phyloP scores from a whole-genome alignment of 1,140 invertebrate species.

The Pachyrhynchus sulphureomaculatus region DNA sequence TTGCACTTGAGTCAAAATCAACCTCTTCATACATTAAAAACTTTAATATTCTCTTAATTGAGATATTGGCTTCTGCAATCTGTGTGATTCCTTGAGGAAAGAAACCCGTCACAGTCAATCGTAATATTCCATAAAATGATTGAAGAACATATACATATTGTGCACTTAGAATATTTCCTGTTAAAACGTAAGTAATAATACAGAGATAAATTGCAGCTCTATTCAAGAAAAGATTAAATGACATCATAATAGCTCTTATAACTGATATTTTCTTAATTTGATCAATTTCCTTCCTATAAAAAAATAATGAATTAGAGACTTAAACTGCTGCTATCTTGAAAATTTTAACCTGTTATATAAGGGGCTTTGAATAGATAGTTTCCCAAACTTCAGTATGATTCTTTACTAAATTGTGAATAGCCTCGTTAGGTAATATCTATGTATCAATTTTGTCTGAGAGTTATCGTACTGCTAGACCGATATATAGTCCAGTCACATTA shows the following conservation, averaged over 20 bases:
- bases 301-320: neutral
- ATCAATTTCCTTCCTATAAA: constrained; percentile 44
- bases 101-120: constrained; percentile 70
- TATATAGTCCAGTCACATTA: too few relatives aligned
- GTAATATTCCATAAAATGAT: constrained; percentile 71
- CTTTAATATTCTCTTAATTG: constrained; percentile 64
- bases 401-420: too few relatives aligned
- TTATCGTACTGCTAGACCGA: too few relatives aligned
- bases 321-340: neutral
- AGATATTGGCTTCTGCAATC: constrained; percentile 67
- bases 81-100: constrained; percentile 64
- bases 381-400: too few relatives aligned
- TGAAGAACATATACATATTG: constrained; percentile 74
- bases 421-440: too few relatives aligned
- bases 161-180: constrained; percentile 65
- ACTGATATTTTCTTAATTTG: constrained; percentile 49
- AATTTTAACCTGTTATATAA: neutral
- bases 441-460: too few relatives aligned
- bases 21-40: constrained; percentile 52
- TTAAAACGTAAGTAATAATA: constrained; percentile 70
- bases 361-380: neutral
- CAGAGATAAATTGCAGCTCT: constrained; percentile 76
- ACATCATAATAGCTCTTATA: constrained; percentile 70
- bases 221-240: constrained; percentile 70
- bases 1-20: constrained; percentile 22